A percentile compares a stretch with the other conserved stretches of the same genome.
Evolutionary conservation across 1,140 invertebrate species (phyloP).

Genomic region (Neodiprion pinetum): DNA sequence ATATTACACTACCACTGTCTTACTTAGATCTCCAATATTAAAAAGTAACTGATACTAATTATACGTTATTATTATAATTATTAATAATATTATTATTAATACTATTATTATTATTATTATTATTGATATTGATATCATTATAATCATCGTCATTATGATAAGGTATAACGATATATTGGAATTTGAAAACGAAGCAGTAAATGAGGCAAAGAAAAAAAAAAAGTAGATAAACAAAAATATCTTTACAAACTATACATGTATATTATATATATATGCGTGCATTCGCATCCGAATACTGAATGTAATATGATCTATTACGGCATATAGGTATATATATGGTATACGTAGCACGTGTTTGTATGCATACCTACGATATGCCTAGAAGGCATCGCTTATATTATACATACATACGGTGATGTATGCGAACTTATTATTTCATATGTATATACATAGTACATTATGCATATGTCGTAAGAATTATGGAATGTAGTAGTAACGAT

Average conservation of each 20-base stretch:
- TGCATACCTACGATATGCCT: no score
- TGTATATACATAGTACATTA: no score
- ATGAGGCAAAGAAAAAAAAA: neutral
- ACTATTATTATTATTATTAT: constrained; percentile 40
- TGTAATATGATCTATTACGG: no score
- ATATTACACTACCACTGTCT: constrained; percentile 65
- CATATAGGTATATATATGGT: no score
- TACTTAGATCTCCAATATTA: constrained; percentile 63
- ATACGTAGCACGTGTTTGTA: no score
- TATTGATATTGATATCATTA: constrained; percentile 34
- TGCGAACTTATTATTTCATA: no score
- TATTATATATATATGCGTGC: no score
- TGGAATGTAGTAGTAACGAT: no score
- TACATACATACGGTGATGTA: no score
- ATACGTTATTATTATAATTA: constrained; percentile 39
- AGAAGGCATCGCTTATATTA: no score
- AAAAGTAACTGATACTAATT: constrained; percentile 50
- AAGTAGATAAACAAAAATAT: neutral
- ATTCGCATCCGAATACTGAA: no score
- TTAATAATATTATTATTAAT: constrained; percentile 33
- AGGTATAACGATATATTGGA: constrained; percentile 8
- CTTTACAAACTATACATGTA: neutral
- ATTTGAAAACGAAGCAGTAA: neutral
- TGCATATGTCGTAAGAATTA: no score
- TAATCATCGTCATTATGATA: constrained; percentile 32